Evolutionary conservation across 2,888 invertebrate species (phyloP), one percentile per base, ranked within the genome.

Genomic region (Leptinotarsa juncta): DNA sequence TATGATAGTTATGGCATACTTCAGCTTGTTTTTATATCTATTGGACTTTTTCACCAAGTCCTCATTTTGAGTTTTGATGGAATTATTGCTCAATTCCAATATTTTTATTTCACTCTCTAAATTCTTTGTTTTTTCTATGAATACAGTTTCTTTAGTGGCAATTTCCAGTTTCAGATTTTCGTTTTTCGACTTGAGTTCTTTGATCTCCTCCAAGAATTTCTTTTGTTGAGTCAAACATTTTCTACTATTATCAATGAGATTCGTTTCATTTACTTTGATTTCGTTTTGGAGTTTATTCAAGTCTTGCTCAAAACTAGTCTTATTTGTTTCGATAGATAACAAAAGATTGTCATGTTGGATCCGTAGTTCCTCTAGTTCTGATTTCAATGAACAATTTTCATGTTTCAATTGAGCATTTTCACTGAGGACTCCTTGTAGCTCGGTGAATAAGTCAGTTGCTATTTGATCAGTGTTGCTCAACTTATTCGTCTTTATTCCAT

Each of bases 1-100:
- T 7, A 81, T 79, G 23, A 81, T 78, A 55, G 76, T 73, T 7
- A 81, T 79, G 5, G 81, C 79, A 62, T 78, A 79, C 68, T 78
- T 81, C 49, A 81, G 65, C 76, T 81, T 81, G 15, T 26, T 57
- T 62, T 81, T 79, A 67, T 81, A 81, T 70, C 76, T 81, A 1
- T 65, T 23, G 14, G 69, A 57, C 73, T 78, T 80, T 55, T 76
- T 70, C 42, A 32, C 26, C 14, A 72, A 66, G 18, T 80, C 79
- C 49, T 75, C 71, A 50, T 67, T 78, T 60, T 75, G 62, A 12
- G 23, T 62, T 16, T 42, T 62, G 2, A 62, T n/a, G 4, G 62
- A n/a, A 18, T 26, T 62, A 62, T 42, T 62, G 42, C 62, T 42
- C 62, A 62, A 18, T n/a, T 62, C 32, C 20, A 62, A 32, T 3